Percentiles rank a stretch among this genome's conserved stretches.
phyloP scores from a whole-genome alignment of 2,113 vertebrate genomes.

The Alligator sinensis region DNA sequence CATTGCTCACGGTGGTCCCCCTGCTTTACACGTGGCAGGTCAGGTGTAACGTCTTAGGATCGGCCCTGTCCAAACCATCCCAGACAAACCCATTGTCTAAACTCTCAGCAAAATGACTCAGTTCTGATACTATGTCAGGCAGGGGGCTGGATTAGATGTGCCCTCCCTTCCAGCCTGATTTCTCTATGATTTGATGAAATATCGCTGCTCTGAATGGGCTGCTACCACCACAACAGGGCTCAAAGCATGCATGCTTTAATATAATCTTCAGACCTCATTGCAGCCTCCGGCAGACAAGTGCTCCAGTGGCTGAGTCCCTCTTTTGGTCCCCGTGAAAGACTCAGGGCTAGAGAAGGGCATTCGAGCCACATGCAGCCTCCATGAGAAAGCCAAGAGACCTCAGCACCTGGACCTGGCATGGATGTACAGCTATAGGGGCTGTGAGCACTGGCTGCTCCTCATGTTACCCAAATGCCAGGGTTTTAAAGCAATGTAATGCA shows the following conservation, averaged over 20 bases:
- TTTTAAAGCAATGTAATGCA: slow-evolving; percentile 66
- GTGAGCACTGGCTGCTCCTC: not conserved
- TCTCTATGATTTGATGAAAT: not conserved
- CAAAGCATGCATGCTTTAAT: not conserved
- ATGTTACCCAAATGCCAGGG: slow-evolving; percentile 59
- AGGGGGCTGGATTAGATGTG: no score
- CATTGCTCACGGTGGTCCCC: no score
- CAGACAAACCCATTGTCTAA: no score
- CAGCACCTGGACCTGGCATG: slow-evolving; percentile 49
- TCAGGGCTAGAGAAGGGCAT: not conserved
- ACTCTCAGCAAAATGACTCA: no score
- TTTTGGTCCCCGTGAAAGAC: not conserved
- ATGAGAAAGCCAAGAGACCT: slow-evolving; percentile 49
- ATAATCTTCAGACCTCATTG: not conserved
- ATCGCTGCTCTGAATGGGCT: rapidly evolving
- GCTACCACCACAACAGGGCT: not conserved
- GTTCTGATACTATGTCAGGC: no score
- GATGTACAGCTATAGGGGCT: slow-evolving; percentile 61
- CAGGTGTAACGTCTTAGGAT: no score
- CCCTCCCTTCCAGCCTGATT: no score
- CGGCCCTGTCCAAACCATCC: no score
- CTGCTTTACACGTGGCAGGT: no score
- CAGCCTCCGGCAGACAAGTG: not conserved
- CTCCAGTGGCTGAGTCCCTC: not conserved
- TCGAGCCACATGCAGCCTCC: not conserved